These are phyloP conservation scores for Megaceryle maxima DNA, from an alignment of 2,113 vertebrate species.

Conservation along the genomic window DNA sequence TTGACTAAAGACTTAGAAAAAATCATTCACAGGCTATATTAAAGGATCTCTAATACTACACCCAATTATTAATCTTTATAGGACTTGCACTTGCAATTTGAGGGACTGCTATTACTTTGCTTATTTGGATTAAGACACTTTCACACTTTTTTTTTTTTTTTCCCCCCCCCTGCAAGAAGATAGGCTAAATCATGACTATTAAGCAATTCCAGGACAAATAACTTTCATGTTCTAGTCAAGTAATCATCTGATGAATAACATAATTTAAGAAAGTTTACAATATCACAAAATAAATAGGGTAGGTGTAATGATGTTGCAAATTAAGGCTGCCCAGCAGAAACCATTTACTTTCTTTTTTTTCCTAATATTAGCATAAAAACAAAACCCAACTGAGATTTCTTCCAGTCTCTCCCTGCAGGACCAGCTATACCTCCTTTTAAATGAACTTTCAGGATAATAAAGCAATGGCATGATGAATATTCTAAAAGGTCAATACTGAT, in stretches of 20 bases:
- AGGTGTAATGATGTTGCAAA: conserved; percentile 27
- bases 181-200: conserved; percentile 26
- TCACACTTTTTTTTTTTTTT: neutral
- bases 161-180: conserved; percentile 54
- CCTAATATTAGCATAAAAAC: conserved; percentile 57
- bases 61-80: neutral
- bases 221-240: neutral
- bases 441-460: conserved; percentile 55
- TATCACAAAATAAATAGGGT: conserved; percentile 32
- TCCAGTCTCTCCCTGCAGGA: conserved; percentile 18
- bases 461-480: conserved; percentile 67
- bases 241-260: conserved; percentile 20
- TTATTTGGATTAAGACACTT: conserved; percentile 34
- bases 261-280: conserved; percentile 36
- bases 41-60: neutral
- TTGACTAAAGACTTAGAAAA: neutral
- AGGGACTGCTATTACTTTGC: conserved; percentile 34
- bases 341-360: neutral
- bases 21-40: neutral
- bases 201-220: conserved; percentile 49
- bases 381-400: conserved; percentile 14
- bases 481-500: conserved; percentile 72
- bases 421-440: conserved; percentile 41
- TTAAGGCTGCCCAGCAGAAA: conserved; percentile 40
- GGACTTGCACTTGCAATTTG: neutral